Evolutionary conservation across 2,113 vertebrate genomes (phyloP), one percentile per base, ranked within the genome.

Genomic region (Reinhardtius hippoglossoides): DNA sequence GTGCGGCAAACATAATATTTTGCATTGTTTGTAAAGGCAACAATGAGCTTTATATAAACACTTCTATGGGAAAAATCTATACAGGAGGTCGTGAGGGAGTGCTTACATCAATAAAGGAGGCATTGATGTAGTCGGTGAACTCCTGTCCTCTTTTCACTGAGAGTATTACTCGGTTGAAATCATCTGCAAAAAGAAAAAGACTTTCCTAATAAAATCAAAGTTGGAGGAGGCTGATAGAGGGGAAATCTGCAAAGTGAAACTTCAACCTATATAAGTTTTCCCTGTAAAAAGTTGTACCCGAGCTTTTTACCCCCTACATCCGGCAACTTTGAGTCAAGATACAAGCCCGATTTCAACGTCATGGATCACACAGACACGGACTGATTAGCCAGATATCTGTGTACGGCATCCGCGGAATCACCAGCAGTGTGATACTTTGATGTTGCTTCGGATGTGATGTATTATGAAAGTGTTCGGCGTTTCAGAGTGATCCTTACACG

Each of bases 21-120:
- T 93, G 88, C 88, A 88, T 89, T 87, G 83, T 86, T 92, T 89
- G 87, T 81, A 81, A 91, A 84, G 85, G 74, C 84, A 88, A 88
- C 85, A 86, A 91, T 90, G 78, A 92, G 91, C 87, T 91, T 91
- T 91, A 88, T 90, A 83, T 92, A 91, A 91, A 91, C 78, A 89
- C 85, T 87, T 92, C 68, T 91, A 92, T 91, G 89, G 40, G 80
- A 77, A 86, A 86, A 91, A 93, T 91, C 90, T 83, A 92, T 91
- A 83, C 31, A 58, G 58, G 56, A 74, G 87, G 81, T 88, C 75
- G 35, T 24, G n/a, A 9, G 65, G 84, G 77, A 62, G 5, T 63
- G 96, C 98, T 76, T 89, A 99, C 98, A 31, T 99, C 98, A 87
- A 99, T 99, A 90, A 99, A 99, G 87, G 98, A 98, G 1, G 97